These are phyloP conservation scores for Heliocidaris erythrogramma DNA, from an alignment of 35 echinoderm and acorn worm genomes.

Conservation along the genomic window DNA sequence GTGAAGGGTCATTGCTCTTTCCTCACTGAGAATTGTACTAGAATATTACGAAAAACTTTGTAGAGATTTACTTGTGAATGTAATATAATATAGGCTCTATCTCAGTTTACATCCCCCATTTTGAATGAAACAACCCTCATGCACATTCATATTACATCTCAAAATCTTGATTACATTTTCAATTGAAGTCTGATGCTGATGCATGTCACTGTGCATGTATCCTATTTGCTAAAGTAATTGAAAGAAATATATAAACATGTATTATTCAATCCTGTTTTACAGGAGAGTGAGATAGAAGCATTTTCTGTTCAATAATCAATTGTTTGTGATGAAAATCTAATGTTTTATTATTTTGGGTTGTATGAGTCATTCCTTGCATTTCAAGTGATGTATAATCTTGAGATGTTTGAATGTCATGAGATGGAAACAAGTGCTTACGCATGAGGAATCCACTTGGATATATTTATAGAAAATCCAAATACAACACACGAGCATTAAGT, in stretches of 20 bases:
- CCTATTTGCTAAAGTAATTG: background rate
- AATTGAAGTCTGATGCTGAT: background rate
- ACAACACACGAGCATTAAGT: background rate
- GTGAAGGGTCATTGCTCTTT: conserved; percentile 1
- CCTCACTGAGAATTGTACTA: background rate
- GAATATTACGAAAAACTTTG: background rate
- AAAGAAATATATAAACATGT: background rate
- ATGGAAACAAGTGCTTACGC: background rate
- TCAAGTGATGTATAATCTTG: background rate
- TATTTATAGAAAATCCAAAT: background rate
- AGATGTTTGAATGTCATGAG: background rate
- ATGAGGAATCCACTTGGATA: background rate
- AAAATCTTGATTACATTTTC: background rate
- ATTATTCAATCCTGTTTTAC: background rate
- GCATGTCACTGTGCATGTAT: background rate
- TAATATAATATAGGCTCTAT: too few relatives aligned
- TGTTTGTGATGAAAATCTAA: background rate
- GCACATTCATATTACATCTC: background rate
- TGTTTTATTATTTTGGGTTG: background rate
- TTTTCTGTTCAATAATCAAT: background rate
- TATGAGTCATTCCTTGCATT: background rate
- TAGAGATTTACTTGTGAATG: background rate
- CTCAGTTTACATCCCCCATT: too few relatives aligned
- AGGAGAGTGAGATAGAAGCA: background rate
- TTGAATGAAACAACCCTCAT: too few relatives aligned